Conservation (phyloP, 2,797 vertebrate species). For the Anguilla obscura region DNA sequence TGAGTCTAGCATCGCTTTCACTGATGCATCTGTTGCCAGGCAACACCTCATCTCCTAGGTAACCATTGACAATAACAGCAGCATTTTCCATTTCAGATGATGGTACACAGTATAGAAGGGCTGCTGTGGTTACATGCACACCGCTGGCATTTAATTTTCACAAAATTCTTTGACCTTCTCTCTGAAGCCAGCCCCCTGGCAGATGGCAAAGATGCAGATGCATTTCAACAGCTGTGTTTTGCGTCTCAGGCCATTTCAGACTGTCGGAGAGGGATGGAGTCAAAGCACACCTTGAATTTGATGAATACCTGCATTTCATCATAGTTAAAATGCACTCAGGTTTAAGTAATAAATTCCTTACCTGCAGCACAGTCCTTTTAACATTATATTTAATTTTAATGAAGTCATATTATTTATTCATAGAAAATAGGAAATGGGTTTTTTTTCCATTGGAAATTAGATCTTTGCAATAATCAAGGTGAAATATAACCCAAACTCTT, state of each 20-base stretch:
- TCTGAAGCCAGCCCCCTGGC: background rate
- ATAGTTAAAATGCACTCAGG: background rate
- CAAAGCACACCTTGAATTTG: background rate
- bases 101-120: background rate
- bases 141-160: background rate
- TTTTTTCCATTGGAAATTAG: background rate
- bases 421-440: background rate
- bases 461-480: background rate
- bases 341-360: background rate
- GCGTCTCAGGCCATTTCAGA: background rate
- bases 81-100: background rate
- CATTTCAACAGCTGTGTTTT: background rate
- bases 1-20: background rate
- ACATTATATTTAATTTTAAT: background rate
- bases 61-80: slow-evolving; percentile 6
- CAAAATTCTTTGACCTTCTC: background rate
- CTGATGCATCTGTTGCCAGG: slow-evolving; percentile 14
- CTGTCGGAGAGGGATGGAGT: background rate
- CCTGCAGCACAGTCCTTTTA: background rate
- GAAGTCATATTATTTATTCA: background rate
- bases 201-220: background rate
- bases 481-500: too few relatives aligned
- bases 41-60: slow-evolving; percentile 7
- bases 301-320: background rate
- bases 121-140: background rate